Percentiles rank a stretch among this genome's conserved stretches.
These are phyloP conservation scores for Oeneis ivallda DNA, from an alignment of 2,888 invertebrate species.

Conservation along the genomic window DNA sequence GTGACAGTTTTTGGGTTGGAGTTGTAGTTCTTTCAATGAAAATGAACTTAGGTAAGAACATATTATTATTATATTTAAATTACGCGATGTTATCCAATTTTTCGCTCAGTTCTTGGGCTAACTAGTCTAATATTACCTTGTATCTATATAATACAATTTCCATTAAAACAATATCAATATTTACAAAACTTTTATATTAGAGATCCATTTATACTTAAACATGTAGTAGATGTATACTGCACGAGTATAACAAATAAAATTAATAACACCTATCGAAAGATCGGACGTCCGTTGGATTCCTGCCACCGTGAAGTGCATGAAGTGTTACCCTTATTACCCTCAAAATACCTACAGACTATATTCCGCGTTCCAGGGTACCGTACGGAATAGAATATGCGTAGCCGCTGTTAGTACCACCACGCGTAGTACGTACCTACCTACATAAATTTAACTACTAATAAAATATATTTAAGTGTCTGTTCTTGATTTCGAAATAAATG, in stretches of 20 bases:
- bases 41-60: too few relatives aligned
- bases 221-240: neutral
- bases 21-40: too few relatives aligned
- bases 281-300: neutral
- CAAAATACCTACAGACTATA: neutral
- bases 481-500: too few relatives aligned
- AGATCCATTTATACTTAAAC: slow-evolving; percentile 5
- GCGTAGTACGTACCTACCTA: too few relatives aligned
- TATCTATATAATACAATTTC: slow-evolving; percentile 41
- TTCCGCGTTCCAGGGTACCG: too few relatives aligned
- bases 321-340: neutral
- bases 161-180: slow-evolving; percentile 44
- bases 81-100: slow-evolving; percentile 14
- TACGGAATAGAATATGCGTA: too few relatives aligned
- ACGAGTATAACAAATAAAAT: slow-evolving; percentile 6
- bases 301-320: neutral
- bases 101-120: slow-evolving; percentile 3
- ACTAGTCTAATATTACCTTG: slow-evolving; percentile 33
- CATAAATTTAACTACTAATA: too few relatives aligned
- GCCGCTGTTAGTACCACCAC: too few relatives aligned
- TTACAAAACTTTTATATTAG: slow-evolving; percentile 32
- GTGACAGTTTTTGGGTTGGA: too few relatives aligned
- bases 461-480: too few relatives aligned
- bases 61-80: neutral
- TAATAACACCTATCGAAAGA: neutral